A percentile compares a stretch with the other conserved stretches of the same genome.
These are phyloP conservation scores for Dendrocopos noguchii DNA, from an alignment of 2,113 vertebrate species.

Conservation along the genomic window DNA sequence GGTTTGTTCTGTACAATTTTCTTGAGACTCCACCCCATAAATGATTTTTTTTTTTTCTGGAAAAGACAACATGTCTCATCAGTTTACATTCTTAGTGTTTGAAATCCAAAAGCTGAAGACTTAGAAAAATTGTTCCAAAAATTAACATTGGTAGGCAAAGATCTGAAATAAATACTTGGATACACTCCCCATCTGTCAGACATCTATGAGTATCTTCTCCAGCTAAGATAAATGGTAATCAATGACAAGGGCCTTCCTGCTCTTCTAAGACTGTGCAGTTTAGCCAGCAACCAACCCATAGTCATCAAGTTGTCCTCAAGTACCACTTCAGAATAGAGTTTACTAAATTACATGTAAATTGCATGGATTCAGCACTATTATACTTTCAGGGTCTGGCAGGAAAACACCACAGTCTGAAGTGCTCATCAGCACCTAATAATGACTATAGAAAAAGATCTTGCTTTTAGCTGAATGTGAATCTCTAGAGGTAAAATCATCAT, in stretches of 20 bases:
- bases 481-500: not conserved
- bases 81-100: slow-evolving; percentile 55
- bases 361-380: slow-evolving; percentile 54
- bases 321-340: slow-evolving; percentile 60
- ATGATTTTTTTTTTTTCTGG: slow-evolving; percentile 40
- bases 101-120: not conserved
- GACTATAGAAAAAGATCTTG: slow-evolving; percentile 23
- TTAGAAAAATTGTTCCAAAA: slow-evolving; percentile 50
- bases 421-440: slow-evolving; percentile 61
- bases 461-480: slow-evolving; percentile 55
- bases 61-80: slow-evolving; percentile 48
- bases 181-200: slow-evolving; percentile 41
- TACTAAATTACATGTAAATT: slow-evolving; percentile 69
- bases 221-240: slow-evolving; percentile 59
- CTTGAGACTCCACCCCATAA: slow-evolving; percentile 33
- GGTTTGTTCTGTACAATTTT: slow-evolving; percentile 64
- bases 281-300: slow-evolving; percentile 57
- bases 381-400: slow-evolving; percentile 61
- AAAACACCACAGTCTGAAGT: slow-evolving; percentile 58
- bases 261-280: slow-evolving; percentile 56
- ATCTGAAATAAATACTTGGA: not conserved
- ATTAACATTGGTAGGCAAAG: slow-evolving; percentile 45
- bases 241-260: slow-evolving; percentile 42
- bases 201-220: slow-evolving; percentile 28
- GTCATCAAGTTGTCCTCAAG: slow-evolving; percentile 69